Conservation (phyloP, 2,888 invertebrate species). For the Conistra vaccinii region DNA sequence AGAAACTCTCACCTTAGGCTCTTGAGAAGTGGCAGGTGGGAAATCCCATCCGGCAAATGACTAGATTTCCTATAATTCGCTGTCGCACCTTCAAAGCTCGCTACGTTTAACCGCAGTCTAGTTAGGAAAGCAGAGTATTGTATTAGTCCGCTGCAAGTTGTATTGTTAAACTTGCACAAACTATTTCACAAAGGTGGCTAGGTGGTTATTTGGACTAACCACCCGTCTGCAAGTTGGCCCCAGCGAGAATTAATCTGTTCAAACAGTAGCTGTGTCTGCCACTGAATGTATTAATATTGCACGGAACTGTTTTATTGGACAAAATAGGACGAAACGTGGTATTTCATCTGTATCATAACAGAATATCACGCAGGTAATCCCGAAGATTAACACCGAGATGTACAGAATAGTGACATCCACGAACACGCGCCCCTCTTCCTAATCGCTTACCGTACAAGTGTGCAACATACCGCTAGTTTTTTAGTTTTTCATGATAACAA, state of each 20-base stretch:
- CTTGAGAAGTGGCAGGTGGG: background rate
- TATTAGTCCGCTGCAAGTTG: background rate
- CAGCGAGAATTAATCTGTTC: background rate
- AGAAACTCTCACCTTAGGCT: background rate
- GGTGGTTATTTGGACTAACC: background rate
- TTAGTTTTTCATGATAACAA: too few species aligned
- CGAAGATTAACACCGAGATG: too few species aligned
- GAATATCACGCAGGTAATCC: too few species aligned
- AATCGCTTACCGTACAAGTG: too few species aligned
- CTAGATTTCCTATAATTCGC: background rate
- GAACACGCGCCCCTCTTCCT: too few species aligned
- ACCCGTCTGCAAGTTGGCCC: background rate
- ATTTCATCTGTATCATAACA: too few species aligned
- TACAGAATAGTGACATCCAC: too few species aligned
- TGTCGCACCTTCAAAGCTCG: background rate
- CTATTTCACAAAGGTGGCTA: background rate
- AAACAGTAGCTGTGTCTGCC: background rate
- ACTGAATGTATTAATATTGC: too few species aligned
- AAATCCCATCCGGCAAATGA: background rate
- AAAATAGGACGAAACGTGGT: too few species aligned
- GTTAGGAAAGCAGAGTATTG: background rate
- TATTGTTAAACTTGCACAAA: constrained; percentile 2
- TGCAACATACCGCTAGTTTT: too few species aligned
- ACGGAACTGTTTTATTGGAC: background rate
- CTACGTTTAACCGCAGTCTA: background rate